Evolutionary conservation across 2,888 invertebrate genomes (phyloP).

Genomic region (Lucinisca nassula): DNA sequence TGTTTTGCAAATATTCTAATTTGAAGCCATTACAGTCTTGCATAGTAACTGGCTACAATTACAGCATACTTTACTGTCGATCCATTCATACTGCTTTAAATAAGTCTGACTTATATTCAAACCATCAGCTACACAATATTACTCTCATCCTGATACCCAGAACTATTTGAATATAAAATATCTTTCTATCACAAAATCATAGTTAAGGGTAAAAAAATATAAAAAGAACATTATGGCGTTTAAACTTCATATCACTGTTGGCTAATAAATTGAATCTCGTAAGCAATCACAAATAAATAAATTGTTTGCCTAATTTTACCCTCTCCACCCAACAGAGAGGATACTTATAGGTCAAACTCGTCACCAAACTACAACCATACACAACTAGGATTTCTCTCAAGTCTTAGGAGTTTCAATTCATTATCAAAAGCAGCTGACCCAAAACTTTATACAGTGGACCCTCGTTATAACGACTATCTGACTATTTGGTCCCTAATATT

Average conservation of each 20-base stretch:
- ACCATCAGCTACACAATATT: not conserved
- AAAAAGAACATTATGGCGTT: constrained; percentile 13
- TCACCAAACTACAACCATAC: constrained; percentile 6
- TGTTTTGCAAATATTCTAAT: not conserved
- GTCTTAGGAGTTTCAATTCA: constrained; percentile 16
- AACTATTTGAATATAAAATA: constrained; percentile 4
- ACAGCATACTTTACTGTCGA: not conserved
- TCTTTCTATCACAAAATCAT: constrained; percentile 10
- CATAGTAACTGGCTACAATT: not conserved
- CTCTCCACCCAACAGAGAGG: constrained; percentile 8
- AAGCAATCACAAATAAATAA: not conserved
- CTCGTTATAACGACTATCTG: too few species aligned
- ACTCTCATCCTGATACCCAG: not conserved
- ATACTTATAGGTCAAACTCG: not conserved
- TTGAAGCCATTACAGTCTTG: not conserved
- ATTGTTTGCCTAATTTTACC: not conserved
- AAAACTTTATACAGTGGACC: not conserved
- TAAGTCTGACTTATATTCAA: not conserved
- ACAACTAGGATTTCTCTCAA: constrained; percentile 1
- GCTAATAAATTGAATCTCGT: constrained; percentile 6
- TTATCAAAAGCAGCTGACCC: not conserved
- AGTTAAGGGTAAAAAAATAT: constrained; percentile 17
- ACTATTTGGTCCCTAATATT: too few species aligned
- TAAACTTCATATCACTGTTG: constrained; percentile 9
- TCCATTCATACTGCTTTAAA: not conserved